Base-by-base conservation (phyloP, 2,797 vertebrate species). In the Hyperoplus immaculatus region DNA sequence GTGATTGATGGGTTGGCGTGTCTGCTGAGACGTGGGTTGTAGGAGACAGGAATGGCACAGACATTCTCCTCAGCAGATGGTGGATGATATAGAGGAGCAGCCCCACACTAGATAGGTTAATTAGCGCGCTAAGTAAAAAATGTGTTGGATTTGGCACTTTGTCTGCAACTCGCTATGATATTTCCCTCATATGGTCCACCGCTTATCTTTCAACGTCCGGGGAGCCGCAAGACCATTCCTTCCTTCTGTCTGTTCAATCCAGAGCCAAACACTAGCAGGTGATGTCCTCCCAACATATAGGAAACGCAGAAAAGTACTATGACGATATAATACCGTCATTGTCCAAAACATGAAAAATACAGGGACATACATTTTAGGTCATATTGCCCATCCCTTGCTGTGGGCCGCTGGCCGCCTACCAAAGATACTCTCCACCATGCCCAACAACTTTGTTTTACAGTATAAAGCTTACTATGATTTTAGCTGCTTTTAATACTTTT, bases 61-160 rank as follows among this genome's bases (percentile, higher is more conserved):
- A 87, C 84, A 75, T 81, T 29, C 21, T 13, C 67, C 68, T 82
- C 82, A 91, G 92, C 94, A 95, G 94, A 95, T 95, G 95, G 94
- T 88, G 66, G 88, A 82, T 85, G 93, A 93, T 95, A 94, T 83
- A 83, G 85, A 91, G 85, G 89, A 10, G 65, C 77, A 80, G 93
- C 87, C 91, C 89, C 67, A 45, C 82, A 85, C 80, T 82, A 87
- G 89, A 92, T 93, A 93, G 92, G 90, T 94, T 94, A 94, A 95
- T 96, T 95, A 93, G 91, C 82, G 83, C 49, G 88, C 93, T 93
- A 87, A 93, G 92, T 88, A 90, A 85, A 92, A 90, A 92, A 92
- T 81, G 87, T 93, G 93, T 92, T 89, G 38, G 58, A 85, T 89
- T 90, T 92, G 92, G 86, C 87, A 82, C 76, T 21, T 65, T 77